Evolutionary conservation across 2,113 vertebrate species (phyloP), one percentile per base, ranked within the genome.

Genomic region (Tachysurus vachellii): DNA sequence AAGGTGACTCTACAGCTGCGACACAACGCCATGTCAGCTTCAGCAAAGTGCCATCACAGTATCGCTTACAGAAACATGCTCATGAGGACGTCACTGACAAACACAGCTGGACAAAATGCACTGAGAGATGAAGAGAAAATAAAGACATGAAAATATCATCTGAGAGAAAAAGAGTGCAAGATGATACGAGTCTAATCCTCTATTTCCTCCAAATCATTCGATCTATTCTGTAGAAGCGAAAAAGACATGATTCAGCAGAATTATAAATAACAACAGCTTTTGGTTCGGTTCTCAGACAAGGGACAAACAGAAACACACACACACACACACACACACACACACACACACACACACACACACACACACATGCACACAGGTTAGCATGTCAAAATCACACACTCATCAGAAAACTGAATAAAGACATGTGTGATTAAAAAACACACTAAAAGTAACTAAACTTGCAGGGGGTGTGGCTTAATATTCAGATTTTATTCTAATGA

Each of bases 231-330:
- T n/a, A 59, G 42, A 26, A 84, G 42, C 44, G 36, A 87, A 77
- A 81, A 89, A 82, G 4, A 50, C 76, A 42, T 68, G 89, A 88
- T 83, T 89, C 84, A 89, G 89, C 89, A 83, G 59, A 85, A 71
- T 86, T 73, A 71, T 77, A 42, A 87, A 89, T 77, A 89, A n/a
- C 61, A 59, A 31, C 44, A 66, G 10, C 50, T 75, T 84, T 68
- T 70, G 79, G 66, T 80, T 85, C 44, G 68, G 56, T 47, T 89
- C 71, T 59, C 59, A 82, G n/a, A 26, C 13, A 53, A 85, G 28
- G 23, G 42, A 75, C 14, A 75, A 44, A 77, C 23, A 1, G 6
- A 56, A 19, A 80, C 77, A 59, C 76, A 56, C 53, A 56, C 50
- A 56, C 76, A 53, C 23, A n/a, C 73, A 50, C 73, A 44, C 70